Percentiles rank a stretch among this genome's conserved stretches.
Evolutionary conservation across 2,888 invertebrate genomes (phyloP).

Genomic region (Euzetes globulus): DNA sequence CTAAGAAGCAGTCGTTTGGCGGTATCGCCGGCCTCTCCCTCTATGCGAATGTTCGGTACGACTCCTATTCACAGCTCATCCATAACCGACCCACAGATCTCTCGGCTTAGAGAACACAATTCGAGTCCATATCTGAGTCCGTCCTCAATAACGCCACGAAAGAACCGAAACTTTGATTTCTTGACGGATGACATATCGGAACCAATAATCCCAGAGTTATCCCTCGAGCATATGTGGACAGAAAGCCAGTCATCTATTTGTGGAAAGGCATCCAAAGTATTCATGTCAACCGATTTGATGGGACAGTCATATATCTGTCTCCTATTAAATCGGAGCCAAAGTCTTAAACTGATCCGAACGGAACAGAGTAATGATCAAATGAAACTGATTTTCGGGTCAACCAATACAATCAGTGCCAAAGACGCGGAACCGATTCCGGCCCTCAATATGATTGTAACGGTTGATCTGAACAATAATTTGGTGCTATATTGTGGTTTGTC

Average conservation of each 20-base stretch:
- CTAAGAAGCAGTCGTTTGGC: constrained; percentile 33
- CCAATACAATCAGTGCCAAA: constrained; percentile 65
- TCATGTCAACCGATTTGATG: constrained; percentile 74
- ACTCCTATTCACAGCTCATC: neutral
- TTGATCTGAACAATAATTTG: constrained; percentile 70
- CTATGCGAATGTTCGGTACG: neutral
- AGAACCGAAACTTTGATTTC: constrained; percentile 42
- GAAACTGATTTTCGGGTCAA: constrained; percentile 65
- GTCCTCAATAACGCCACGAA: constrained; percentile 44
- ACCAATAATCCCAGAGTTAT: constrained; percentile 73
- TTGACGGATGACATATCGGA: constrained; percentile 49
- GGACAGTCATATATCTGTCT: constrained; percentile 64
- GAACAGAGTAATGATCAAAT: constrained; percentile 51
- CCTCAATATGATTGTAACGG: constrained; percentile 71
- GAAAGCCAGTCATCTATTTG: constrained; percentile 53
- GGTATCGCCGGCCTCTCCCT: constrained; percentile 23
- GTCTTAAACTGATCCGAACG: constrained; percentile 47
- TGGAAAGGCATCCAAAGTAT: constrained; percentile 63
- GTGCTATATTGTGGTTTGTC: constrained; percentile 73
- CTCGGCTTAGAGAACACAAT: constrained; percentile 43
- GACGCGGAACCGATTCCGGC: constrained; percentile 72
- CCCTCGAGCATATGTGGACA: constrained; percentile 82
- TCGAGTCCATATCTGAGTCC: constrained; percentile 48
- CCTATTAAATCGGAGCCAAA: constrained; percentile 20
- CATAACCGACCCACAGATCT: neutral